phyloP scores from a whole-genome alignment of 2,888 invertebrate species.

The Hypomecis punctinalis region DNA sequence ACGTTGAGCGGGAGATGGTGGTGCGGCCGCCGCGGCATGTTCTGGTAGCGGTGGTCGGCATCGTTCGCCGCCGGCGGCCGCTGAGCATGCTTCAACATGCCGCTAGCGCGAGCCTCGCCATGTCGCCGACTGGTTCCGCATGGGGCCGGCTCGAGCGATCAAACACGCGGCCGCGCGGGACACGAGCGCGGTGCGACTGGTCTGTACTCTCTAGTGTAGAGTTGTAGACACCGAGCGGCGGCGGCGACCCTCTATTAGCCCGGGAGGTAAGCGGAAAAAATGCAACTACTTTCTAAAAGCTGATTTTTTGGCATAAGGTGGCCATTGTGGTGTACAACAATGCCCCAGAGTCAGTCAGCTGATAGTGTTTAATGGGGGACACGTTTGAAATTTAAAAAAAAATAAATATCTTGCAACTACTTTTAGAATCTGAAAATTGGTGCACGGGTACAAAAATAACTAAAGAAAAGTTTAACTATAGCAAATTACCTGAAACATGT shows the following conservation, averaged over 20 bases:
- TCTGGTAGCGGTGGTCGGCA: conserved; percentile 84
- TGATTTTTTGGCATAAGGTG: no score
- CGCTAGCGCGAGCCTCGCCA: conserved; percentile 76
- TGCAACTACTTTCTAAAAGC: no score
- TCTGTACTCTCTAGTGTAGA: background rate
- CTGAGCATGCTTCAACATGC: conserved; percentile 91
- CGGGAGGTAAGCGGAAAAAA: conserved; percentile 60
- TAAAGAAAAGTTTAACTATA: no score
- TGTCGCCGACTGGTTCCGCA: conserved; percentile 77
- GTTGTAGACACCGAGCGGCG: conserved; percentile 40
- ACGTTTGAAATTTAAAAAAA: no score
- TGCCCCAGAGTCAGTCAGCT: no score
- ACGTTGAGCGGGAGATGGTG: conserved; percentile 88
- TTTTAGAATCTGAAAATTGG: no score
- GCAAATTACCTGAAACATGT: no score
- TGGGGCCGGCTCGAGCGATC: conserved; percentile 60
- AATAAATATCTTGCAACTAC: no score
- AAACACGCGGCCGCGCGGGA: conserved; percentile 59
- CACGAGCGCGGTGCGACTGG: conserved; percentile 48
- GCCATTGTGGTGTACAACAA: no score
- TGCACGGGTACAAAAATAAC: no score
- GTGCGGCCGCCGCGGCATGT: conserved; percentile 85
- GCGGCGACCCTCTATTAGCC: conserved; percentile 20
- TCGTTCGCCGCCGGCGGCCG: conserved; percentile 83
- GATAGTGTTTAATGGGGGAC: no score